These are phyloP conservation scores for Lepidurus packardi DNA, from an alignment of 1,140 invertebrate species.

Conservation along the genomic window DNA sequence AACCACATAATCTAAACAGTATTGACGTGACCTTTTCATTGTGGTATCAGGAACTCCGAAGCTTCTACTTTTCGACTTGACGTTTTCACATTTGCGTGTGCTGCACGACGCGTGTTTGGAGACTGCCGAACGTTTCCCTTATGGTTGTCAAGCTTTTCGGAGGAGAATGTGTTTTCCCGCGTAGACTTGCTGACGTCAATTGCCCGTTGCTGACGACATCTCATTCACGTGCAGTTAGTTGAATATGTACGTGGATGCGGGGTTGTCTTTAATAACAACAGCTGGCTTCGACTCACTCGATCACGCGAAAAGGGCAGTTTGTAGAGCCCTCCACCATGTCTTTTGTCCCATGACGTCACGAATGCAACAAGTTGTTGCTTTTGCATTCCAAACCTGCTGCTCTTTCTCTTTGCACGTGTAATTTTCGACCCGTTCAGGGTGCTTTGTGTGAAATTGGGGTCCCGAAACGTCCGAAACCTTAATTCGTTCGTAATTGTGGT, in stretches of 20 bases:
- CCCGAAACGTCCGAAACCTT: not conserved
- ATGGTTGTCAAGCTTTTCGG: not conserved
- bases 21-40: no score
- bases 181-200: slow-evolving; percentile 1
- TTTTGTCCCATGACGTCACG: not conserved
- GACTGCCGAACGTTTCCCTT: not conserved
- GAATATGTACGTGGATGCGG: not conserved
- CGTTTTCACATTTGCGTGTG: no score
- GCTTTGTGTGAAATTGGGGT: not conserved
- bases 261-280: not conserved
- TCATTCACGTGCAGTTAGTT: not conserved
- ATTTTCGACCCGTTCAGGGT: not conserved
- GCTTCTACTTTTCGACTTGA: no score
- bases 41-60: no score
- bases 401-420: not conserved
- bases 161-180: not conserved
- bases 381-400: not conserved
- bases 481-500: not conserved
- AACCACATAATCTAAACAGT: no score
- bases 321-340: not conserved
- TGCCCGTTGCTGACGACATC: not conserved
- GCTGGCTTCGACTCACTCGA: not conserved
- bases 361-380: not conserved
- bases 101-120: no score
- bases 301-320: not conserved